These are phyloP conservation scores for Lycaena phlaeas DNA, from an alignment of 2,888 invertebrate genomes.

Conservation along the genomic window DNA sequence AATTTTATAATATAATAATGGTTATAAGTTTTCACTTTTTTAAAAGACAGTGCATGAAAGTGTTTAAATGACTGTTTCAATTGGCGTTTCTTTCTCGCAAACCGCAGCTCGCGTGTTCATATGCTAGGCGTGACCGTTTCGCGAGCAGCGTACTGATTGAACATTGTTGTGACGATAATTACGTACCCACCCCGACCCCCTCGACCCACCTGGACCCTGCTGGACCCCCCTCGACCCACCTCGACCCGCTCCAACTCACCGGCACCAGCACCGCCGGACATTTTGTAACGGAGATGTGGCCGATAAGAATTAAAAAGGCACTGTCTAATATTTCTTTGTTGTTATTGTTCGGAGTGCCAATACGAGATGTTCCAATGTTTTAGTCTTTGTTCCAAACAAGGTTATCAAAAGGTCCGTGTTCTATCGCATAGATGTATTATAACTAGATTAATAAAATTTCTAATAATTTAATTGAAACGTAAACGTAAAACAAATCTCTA, in stretches of 20 bases:
- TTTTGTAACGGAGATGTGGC: conserved; percentile 15
- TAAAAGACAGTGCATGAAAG: too few species aligned
- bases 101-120: neutral
- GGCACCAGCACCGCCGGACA: conserved; percentile 7
- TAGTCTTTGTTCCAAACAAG: conserved; percentile 18
- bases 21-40: too few species aligned
- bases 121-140: neutral
- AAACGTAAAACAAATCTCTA: too few species aligned
- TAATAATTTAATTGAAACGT: too few species aligned
- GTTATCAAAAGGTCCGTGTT: conserved; percentile 13
- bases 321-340: conserved; percentile 24
- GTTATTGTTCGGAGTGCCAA: conserved; percentile 21
- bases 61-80: too few species aligned
- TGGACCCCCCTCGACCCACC: conserved; percentile 2
- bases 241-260: too few species aligned
- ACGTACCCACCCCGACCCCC: conserved; percentile 10
- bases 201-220: neutral
- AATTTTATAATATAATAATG: too few species aligned
- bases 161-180: conserved; percentile 23
- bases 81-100: neutral
- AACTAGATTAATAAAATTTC: too few species aligned
- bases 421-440: neutral
- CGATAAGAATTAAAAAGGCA: conserved; percentile 26
- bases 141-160: conserved; percentile 20
- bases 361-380: conserved; percentile 17